Base-by-base conservation (phyloP, 2,113 vertebrate genomes). In the Chlorodrepanis virens region DNA sequence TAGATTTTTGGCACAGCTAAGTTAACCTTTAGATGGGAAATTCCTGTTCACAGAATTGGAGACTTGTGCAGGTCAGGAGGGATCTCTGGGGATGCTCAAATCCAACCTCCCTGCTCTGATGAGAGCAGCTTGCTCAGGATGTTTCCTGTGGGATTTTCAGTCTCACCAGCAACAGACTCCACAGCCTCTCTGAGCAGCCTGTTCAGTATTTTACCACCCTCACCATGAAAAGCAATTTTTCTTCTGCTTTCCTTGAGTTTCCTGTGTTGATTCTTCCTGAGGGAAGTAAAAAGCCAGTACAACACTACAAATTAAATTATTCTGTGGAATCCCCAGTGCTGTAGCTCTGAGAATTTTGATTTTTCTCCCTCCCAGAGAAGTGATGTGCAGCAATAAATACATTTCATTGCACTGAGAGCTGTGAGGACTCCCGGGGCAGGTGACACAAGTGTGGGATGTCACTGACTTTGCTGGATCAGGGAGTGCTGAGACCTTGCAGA, bases 11-110 rank as follows among this genome's bases (percentile, higher is more conserved):
- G 53, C 19, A 2, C 61, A 71, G 61, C 53, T 13, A 0, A 40
- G 11, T 42, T 82, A 71, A 71, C 39, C 14, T 88, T 63, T 59
- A 33, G 52, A 6, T 68, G 45, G 42, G 29, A 24, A 63, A 35
- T 14, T 16, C 3, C 3, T 12, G 3, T 13, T 31, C 10, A 6
- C 2, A 33, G 70, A 42, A 19, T 4, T 24, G 24, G 17, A 29
- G 75, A 49, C 4, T 13, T 1, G 1, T 49, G 31, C 28, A n/a
- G 70, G 23, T 21, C 42, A 75, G 52, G 19, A 79, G 61, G 78
- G 31, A 56, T 28, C 56, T 56, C 71, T 76, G 87, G 40, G 64
- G 70, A 13, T 61, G 47, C 54, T 76, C 39, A 47, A 3, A 14
- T 33, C 70, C 61, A 60, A 3, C 31, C 27, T 82, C 40, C 37